Conservation (phyloP, 2,888 invertebrate species). For the Dorcus hopei region DNA sequence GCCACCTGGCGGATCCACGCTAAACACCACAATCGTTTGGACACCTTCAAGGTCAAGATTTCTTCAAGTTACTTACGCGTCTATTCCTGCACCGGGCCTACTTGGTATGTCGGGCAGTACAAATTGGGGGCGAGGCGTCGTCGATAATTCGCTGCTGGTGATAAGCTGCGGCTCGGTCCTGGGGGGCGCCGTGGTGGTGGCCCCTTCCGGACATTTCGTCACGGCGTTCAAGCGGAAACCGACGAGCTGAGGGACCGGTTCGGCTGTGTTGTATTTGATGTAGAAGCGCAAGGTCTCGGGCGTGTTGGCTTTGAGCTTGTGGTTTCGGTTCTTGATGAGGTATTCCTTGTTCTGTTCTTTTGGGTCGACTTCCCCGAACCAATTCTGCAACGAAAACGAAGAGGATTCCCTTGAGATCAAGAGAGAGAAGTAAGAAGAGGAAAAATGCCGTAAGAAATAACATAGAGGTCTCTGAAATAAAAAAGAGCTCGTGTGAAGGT, state of each 20-base stretch:
- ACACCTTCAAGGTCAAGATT: not conserved
- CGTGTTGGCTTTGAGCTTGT: conserved; percentile 57
- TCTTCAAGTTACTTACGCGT: not conserved
- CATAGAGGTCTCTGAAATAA: no score
- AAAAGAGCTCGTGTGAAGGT: no score
- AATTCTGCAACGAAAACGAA: conserved; percentile 38
- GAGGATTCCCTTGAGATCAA: no score
- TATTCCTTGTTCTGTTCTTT: conserved; percentile 56
- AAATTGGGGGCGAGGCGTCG: conserved; percentile 12
- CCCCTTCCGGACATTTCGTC: conserved; percentile 54
- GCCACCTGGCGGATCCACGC: no score
- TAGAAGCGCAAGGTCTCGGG: conserved; percentile 58
- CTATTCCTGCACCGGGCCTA: not conserved
- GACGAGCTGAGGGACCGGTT: conserved; percentile 50
- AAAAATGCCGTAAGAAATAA: conserved; percentile 29
- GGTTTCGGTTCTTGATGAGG: conserved; percentile 57
- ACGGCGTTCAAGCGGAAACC: conserved; percentile 58
- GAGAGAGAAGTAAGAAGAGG: conserved; percentile 38
- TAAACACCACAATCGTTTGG: not conserved
- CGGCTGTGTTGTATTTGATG: conserved; percentile 57
- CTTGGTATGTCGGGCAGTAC: not conserved
- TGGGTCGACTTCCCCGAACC: conserved; percentile 58
- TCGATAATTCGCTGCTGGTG: conserved; percentile 27
- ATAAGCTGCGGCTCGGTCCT: conserved; percentile 38
- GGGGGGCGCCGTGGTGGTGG: conserved; percentile 41